Conservation (phyloP, 2,797 vertebrate genomes). For the Rhynchonycteris naso region DNA sequence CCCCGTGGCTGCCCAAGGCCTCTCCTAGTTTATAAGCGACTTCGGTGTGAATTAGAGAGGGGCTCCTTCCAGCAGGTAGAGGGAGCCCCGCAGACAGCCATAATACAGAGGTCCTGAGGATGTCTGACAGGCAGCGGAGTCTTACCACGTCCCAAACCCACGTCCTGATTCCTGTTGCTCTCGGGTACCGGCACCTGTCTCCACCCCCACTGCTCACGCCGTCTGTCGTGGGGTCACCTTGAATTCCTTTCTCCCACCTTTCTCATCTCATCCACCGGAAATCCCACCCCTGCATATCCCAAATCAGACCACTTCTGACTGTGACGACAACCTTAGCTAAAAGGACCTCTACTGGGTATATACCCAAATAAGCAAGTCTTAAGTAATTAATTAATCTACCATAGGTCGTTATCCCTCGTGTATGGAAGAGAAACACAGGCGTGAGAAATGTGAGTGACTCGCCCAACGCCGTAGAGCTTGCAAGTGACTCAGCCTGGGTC, state of each 20-base stretch:
- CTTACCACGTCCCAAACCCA: not conserved
- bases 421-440: not conserved
- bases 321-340: not conserved
- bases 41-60: not conserved
- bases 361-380: not conserved
- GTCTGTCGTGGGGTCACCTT: not conserved
- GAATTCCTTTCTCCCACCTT: not conserved
- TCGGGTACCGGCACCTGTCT: no score
- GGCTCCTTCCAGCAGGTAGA: not conserved
- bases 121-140: not conserved
- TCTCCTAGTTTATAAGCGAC: not conserved
- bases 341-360: not conserved
- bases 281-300: not conserved
- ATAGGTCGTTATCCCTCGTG: not conserved
- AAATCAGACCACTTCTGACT: not conserved
- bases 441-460: not conserved
- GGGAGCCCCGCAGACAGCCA: not conserved
- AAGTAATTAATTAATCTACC: not conserved
- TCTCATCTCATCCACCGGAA: not conserved
- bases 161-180: not conserved
- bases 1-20: not conserved
- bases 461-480: not conserved
- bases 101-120: not conserved
- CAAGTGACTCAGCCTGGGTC: not conserved
- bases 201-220: not conserved